phyloP scores from a whole-genome alignment of 1,140 invertebrate genomes.

The Oedothorax gibbosus region DNA sequence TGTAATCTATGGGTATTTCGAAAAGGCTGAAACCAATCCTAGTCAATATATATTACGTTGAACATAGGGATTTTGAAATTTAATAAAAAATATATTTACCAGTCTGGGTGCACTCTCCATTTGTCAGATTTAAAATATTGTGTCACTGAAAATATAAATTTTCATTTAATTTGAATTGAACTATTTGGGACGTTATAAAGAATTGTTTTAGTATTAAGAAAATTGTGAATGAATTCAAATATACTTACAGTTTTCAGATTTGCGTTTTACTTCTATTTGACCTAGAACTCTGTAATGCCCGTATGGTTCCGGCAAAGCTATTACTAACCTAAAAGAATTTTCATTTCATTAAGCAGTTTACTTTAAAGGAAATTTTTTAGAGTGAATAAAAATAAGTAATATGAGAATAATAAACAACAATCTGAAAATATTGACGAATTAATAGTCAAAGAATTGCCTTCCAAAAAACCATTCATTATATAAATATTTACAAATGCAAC shows the following conservation, averaged over 20 bases:
- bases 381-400: too few relatives aligned
- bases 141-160: conserved; percentile 25
- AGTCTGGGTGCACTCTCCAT: conserved; percentile 93
- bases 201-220: neutral
- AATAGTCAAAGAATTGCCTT: too few relatives aligned
- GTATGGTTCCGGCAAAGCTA: conserved; percentile 88
- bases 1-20: too few relatives aligned
- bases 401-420: too few relatives aligned
- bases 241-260: conserved; percentile 62
- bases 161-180: neutral
- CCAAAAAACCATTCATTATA: too few relatives aligned
- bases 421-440: too few relatives aligned
- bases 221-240: neutral
- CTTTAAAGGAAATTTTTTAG: too few relatives aligned
- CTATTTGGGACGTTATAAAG: neutral
- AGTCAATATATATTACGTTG: too few relatives aligned
- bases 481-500: too few relatives aligned
- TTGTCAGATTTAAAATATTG: conserved; percentile 82
- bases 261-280: conserved; percentile 77
- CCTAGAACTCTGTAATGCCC: conserved; percentile 87
- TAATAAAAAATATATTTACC: conserved; percentile 73
- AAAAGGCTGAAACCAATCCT: too few relatives aligned
- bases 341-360: too few relatives aligned
- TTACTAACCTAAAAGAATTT: conserved; percentile 73
- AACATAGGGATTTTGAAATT: neutral